Evolutionary conservation across 2,113 vertebrate species (phyloP).

Genomic region (Herpailurus yagouaroundi): DNA sequence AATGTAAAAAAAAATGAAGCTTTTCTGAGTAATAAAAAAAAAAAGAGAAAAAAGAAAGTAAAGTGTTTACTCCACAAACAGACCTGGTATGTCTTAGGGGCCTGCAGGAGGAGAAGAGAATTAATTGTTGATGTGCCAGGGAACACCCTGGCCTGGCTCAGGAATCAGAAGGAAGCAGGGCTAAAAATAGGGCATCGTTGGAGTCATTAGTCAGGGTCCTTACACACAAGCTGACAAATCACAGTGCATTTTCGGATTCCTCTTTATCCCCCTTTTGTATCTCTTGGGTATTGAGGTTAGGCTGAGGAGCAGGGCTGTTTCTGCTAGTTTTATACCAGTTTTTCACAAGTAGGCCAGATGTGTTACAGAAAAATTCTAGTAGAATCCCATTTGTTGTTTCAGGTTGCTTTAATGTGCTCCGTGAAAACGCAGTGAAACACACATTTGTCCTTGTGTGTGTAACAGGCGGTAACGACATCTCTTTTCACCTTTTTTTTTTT

Average conservation of each 20-base stretch:
- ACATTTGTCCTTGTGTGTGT: background rate
- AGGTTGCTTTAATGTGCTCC: background rate
- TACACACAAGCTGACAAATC: background rate
- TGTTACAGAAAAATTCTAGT: constrained; percentile 33
- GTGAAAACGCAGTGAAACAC: background rate
- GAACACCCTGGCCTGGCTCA: background rate
- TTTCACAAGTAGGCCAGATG: constrained; percentile 34
- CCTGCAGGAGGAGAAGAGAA: background rate
- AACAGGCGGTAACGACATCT: no score
- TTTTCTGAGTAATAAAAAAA: background rate
- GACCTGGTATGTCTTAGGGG: background rate
- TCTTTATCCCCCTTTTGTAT: background rate
- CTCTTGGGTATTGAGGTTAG: background rate
- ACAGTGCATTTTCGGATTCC: background rate
- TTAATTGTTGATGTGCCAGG: background rate
- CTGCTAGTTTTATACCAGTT: background rate
- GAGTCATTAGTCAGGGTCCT: background rate
- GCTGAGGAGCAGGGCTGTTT: background rate
- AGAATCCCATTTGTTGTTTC: constrained; percentile 58
- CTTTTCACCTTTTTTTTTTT: background rate
- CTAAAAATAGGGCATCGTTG: background rate
- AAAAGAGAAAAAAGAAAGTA: background rate
- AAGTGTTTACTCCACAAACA: background rate
- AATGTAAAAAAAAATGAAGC: background rate
- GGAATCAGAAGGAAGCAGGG: background rate